A percentile compares a stretch with the other conserved stretches of the same genome.
Conservation (phyloP, 2,113 vertebrate species). For the Gymnobelideus leadbeateri region DNA sequence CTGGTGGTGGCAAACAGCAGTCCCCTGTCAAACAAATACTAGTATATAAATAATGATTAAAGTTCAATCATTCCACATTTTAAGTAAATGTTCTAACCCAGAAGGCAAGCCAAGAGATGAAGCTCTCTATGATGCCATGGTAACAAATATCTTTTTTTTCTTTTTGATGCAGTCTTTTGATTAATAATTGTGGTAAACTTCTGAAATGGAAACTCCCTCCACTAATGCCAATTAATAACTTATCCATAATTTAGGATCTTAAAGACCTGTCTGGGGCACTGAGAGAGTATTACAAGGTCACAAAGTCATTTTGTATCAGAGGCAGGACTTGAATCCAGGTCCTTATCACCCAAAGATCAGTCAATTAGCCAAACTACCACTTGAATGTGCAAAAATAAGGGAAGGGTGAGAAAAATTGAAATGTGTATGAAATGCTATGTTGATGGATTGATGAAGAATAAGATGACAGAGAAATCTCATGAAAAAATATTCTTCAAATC, state of each 20-base stretch:
- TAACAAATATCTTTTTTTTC: constrained; percentile 29
- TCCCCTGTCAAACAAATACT: background rate
- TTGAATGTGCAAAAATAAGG: constrained; percentile 34
- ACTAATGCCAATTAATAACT: background rate
- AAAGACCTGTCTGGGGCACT: background rate
- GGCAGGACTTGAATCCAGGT: background rate
- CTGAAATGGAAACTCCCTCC: background rate
- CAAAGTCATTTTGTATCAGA: background rate
- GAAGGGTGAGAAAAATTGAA: constrained; percentile 37
- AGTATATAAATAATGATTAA: background rate
- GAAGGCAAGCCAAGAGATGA: constrained; percentile 27
- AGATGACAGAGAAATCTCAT: background rate
- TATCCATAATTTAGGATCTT: background rate
- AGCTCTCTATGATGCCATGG: constrained; percentile 43
- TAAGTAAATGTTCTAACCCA: background rate
- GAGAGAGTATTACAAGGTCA: background rate
- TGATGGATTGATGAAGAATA: constrained; percentile 37
- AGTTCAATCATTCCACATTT: background rate
- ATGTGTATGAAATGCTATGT: constrained; percentile 38
- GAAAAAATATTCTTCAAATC: background rate
- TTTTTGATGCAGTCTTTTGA: background rate
- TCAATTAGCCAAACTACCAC: background rate
- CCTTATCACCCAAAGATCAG: background rate
- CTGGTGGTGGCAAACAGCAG: background rate
- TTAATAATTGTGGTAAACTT: background rate